Base-by-base conservation (phyloP, 1,140 invertebrate genomes). In the Dendroctonus ponderosae region DNA sequence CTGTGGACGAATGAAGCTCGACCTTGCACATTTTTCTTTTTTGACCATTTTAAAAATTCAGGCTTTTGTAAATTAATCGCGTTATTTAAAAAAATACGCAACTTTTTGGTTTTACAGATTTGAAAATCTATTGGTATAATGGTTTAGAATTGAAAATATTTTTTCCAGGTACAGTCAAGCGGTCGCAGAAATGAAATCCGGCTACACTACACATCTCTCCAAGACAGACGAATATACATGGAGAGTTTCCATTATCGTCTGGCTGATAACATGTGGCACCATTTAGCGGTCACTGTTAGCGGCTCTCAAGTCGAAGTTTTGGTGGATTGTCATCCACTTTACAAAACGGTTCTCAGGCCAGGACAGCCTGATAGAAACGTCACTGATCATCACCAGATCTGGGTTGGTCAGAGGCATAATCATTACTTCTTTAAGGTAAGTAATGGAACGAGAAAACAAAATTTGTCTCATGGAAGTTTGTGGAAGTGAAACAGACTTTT, bases 391-490 rank as follows among this genome's bases (percentile, higher is more conserved):
- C 85, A 87, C 76, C 83, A 90, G 61, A 84, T 96, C 54, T 94
- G 90, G 90, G 80, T 96, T 50, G 93, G 93, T 62, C 93, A 95
- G 80, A 86, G 92, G 75, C 92, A 91, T 79, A 89, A 87, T 75
- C 90, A 93, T 82, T 93, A 90, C 78, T 82, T 91, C 72, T 95
- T 93, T 81, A 93, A 93, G 89, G 93, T 94, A 79, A 82, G 71
- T 59, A n/a, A 50, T 62, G 2, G 6, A n/a, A n/a, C 44, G 11
- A 54, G 9, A 9, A 42, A n/a, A 2, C 9, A 12, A 58, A 12
- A 42, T 2, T 11, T 15, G 40, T 58, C 9, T 46, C 12, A 11
- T 46, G 44, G 9, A 46, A 11, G 44, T 46, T 26, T 26, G n/a
- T n/a, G n/a, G n/a, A n/a, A n/a, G n/a, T n/a, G n/a, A n/a, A n/a